Evolutionary conservation across 2,113 vertebrate species (phyloP).

Genomic region (Turnix velox): DNA sequence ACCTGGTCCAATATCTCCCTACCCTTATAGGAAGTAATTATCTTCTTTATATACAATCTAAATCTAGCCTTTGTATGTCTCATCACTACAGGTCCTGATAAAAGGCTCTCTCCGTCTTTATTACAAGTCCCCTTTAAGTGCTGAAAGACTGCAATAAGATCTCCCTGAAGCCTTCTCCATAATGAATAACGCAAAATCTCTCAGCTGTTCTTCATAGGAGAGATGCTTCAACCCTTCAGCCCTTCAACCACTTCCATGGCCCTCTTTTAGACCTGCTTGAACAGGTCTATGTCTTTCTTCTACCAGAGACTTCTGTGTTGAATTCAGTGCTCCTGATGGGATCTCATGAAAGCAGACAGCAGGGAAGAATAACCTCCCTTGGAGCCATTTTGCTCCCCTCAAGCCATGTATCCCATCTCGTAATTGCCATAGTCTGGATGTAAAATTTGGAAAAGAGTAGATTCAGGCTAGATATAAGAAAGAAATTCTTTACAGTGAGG

Average conservation of each 20-base stretch:
- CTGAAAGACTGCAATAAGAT: not conserved
- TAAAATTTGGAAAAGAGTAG: too few relatives aligned
- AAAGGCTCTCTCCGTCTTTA: not conserved
- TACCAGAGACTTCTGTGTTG: rapidly evolving
- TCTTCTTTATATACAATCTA: not conserved
- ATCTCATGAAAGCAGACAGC: not conserved
- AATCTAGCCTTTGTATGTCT: not conserved
- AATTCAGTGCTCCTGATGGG: not conserved
- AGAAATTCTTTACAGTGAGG: too few relatives aligned
- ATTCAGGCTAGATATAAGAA: too few relatives aligned
- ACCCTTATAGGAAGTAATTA: rapidly evolving
- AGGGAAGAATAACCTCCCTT: not conserved
- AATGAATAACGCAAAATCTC: not conserved
- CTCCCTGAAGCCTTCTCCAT: not conserved
- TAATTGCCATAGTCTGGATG: too few relatives aligned
- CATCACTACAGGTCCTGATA: not conserved
- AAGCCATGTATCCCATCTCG: too few relatives aligned
- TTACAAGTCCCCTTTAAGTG: not conserved
- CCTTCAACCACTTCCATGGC: not conserved
- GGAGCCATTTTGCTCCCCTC: too few relatives aligned
- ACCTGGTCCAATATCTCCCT: too few relatives aligned
- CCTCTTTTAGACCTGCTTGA: not conserved
- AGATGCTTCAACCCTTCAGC: not conserved
- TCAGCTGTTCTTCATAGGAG: not conserved
- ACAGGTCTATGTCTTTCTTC: not conserved